Evolutionary conservation across 2,888 invertebrate species (phyloP).

Genomic region (Sinhomidia bicolor): DNA sequence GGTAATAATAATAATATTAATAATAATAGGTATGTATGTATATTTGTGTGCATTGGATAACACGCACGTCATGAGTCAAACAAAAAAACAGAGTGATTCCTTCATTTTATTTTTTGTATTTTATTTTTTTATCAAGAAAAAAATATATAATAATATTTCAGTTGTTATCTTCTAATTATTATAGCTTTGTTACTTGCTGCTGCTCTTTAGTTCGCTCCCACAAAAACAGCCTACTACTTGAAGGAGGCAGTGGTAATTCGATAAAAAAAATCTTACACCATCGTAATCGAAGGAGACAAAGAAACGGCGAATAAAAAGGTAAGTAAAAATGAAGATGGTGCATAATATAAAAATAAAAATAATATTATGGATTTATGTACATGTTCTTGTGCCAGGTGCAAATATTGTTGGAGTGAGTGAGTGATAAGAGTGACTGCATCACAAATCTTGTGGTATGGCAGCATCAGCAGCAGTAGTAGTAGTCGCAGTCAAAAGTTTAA

Average conservation of each 20-base stretch:
- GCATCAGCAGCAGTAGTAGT: background rate
- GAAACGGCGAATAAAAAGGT: constrained; percentile 16
- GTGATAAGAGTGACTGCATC: constrained; percentile 23
- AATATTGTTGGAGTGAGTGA: constrained; percentile 14
- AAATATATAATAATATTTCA: background rate
- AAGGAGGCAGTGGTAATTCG: background rate
- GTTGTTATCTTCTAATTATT: background rate
- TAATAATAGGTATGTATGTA: too few species aligned
- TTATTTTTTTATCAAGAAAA: background rate
- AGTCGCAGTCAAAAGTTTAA: background rate
- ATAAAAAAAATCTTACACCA: constrained; percentile 35
- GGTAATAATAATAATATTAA: too few species aligned
- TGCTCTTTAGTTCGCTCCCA: background rate
- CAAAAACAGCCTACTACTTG: background rate
- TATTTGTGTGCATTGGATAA: background rate
- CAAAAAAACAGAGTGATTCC: too few species aligned
- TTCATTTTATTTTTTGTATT: too few species aligned
- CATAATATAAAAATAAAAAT: constrained; percentile 46
- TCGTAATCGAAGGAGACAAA: constrained; percentile 9
- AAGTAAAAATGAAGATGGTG: constrained; percentile 25
- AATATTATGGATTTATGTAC: constrained; percentile 42
- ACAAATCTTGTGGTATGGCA: background rate
- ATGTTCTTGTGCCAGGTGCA: constrained; percentile 49
- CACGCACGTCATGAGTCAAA: too few species aligned
- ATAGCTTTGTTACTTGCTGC: background rate